Conservation (phyloP, 2,797 vertebrate species). For the Caiman crocodilus region DNA sequence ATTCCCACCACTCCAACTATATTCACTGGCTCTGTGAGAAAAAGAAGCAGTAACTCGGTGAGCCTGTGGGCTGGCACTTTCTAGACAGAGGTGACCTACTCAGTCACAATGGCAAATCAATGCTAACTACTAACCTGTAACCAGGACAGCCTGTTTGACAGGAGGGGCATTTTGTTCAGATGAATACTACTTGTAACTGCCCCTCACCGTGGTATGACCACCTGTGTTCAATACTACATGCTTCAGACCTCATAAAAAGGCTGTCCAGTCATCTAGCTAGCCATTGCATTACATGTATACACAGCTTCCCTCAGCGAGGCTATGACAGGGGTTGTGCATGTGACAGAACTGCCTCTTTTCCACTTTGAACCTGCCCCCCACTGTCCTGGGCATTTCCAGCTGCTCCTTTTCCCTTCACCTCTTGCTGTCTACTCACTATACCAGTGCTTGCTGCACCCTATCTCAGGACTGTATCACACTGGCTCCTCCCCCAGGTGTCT, state of each 20-base stretch:
- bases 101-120: fast-evolving
- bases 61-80: fast-evolving
- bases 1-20: conserved; percentile 74
- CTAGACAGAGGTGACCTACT: neutral
- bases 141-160: neutral
- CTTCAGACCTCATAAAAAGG: neutral
- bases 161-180: fast-evolving
- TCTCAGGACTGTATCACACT: too few relatives aligned
- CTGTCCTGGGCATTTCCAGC: too few relatives aligned
- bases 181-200: fast-evolving
- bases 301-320: neutral
- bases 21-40: conserved; percentile 76
- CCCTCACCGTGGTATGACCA: neutral
- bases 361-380: neutral
- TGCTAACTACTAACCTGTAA: neutral
- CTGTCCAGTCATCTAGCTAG: neutral
- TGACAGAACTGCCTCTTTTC: neutral
- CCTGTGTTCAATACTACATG: fast-evolving
- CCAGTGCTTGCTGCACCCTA: neutral
- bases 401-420: too few relatives aligned
- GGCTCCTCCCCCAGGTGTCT: too few relatives aligned
- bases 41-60: neutral
- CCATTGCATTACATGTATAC: neutral
- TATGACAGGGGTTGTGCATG: neutral
- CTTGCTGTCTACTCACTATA: too few relatives aligned